Percentiles rank a stretch among this genome's conserved stretches.
phyloP scores from a whole-genome alignment of 2,113 vertebrate species.

The Ochotona princeps region DNA sequence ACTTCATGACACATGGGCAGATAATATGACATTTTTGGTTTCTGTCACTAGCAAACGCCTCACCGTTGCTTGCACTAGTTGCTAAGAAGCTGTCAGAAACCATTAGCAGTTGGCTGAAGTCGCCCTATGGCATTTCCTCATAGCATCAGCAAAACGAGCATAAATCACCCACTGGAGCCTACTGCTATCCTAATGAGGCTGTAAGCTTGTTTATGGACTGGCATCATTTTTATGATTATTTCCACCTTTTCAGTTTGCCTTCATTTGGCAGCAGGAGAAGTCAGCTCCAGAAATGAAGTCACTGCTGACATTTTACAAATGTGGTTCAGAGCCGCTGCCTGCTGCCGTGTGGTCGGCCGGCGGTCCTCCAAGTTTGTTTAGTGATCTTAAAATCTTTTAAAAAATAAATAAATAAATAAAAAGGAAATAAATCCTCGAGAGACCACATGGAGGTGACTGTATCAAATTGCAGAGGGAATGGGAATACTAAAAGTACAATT shows the following conservation, averaged over 20 bases:
- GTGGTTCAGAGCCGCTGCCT: constrained; percentile 85
- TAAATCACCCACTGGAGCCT: constrained; percentile 94
- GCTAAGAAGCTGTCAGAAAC: constrained; percentile 98
- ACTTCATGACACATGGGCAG: constrained; percentile 92
- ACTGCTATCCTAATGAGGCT: constrained; percentile 98
- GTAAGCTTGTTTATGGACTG: constrained; percentile 95
- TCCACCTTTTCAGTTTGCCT: constrained; percentile 93
- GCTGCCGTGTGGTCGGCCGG: constrained; percentile 86
- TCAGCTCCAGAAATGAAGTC: constrained; percentile 85
- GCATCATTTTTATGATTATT: constrained; percentile 97
- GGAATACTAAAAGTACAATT: constrained; percentile 92
- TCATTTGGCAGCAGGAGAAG: constrained; percentile 90
- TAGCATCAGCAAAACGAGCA: constrained; percentile 93
- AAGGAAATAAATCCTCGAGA: constrained; percentile 86
- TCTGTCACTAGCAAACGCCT: constrained; percentile 91
- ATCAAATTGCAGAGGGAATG: constrained; percentile 92
- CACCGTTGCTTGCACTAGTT: constrained; percentile 92
- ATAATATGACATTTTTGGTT: constrained; percentile 95
- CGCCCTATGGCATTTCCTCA: constrained; percentile 96
- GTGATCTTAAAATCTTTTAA: constrained; percentile 80
- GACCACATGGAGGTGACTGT: constrained; percentile 91
- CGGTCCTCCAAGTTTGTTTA: constrained; percentile 86
- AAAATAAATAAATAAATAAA: constrained; percentile 25
- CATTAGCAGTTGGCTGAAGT: constrained; percentile 95
- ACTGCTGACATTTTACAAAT: constrained; percentile 89